A percentile compares a stretch with the other conserved stretches of the same genome.
Evolutionary conservation across 2,888 invertebrate genomes (phyloP).

Genomic region (Lepidochrysops patricia): DNA sequence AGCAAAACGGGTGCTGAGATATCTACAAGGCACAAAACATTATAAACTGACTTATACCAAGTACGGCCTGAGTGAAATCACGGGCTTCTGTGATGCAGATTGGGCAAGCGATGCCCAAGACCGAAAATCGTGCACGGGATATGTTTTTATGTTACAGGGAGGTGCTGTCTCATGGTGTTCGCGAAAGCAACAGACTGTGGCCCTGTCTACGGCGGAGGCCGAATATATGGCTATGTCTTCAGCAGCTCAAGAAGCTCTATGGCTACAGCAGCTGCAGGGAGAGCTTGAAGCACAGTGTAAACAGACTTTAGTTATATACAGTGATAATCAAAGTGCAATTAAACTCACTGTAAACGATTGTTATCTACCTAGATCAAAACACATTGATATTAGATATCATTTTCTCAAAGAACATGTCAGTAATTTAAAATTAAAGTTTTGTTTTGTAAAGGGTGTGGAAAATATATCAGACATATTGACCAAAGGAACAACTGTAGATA

Average conservation of each 20-base stretch:
- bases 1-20: not conserved
- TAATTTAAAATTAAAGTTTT: constrained; percentile 21
- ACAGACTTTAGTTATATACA: too few relatives aligned
- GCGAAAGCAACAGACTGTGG: too few relatives aligned
- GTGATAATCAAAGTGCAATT: constrained; percentile 28
- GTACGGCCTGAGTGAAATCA: not conserved
- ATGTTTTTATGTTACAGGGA: constrained; percentile 25
- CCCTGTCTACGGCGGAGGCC: too few relatives aligned
- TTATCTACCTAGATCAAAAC: constrained; percentile 25
- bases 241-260: too few relatives aligned
- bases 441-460: constrained; percentile 19
- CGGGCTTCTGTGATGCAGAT: not conserved
- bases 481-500: constrained; percentile 16
- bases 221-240: too few relatives aligned
- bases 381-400: constrained; percentile 28
- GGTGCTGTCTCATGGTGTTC: constrained; percentile 27
- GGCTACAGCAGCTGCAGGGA: constrained; percentile 20
- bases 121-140: constrained; percentile 26
- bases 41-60: not conserved
- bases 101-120: not conserved
- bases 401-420: constrained; percentile 23
- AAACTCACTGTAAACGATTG: constrained; percentile 24
- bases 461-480: constrained; percentile 22
- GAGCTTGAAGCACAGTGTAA: too few relatives aligned
- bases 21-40: constrained; percentile 1